A percentile compares a stretch with the other conserved stretches of the same genome.
Evolutionary conservation across 92 coral and sea anemone species (phyloP).

Genomic region (Epizoanthus illoricatus): DNA sequence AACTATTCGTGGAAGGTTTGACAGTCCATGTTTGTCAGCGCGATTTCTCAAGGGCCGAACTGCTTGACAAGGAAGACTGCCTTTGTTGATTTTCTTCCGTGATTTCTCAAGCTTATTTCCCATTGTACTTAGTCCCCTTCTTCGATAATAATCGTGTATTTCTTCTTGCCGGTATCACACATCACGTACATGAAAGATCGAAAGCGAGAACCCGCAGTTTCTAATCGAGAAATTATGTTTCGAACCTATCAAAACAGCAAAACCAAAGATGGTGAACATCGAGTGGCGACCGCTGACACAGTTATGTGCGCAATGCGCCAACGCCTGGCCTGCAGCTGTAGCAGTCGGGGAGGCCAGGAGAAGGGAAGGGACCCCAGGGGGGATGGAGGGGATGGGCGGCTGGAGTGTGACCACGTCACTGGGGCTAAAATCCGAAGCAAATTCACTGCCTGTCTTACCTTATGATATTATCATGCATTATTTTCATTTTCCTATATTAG

Average conservation of each 20-base stretch:
- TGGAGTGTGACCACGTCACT: not conserved
- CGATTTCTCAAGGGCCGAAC: slow-evolving; percentile 63
- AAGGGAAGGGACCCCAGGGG: not conserved
- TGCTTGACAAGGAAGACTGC: slow-evolving; percentile 64
- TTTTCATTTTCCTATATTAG: too few relatives aligned
- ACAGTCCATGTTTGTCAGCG: slow-evolving; percentile 41
- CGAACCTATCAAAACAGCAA: not conserved
- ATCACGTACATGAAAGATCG: not conserved
- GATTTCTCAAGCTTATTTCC: slow-evolving; percentile 76
- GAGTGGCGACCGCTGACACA: not conserved
- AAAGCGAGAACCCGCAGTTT: not conserved
- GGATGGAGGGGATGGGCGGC: too few relatives aligned
- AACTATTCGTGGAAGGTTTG: slow-evolving; percentile 72
- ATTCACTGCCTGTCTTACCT: too few relatives aligned
- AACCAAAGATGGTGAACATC: not conserved
- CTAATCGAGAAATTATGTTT: not conserved
- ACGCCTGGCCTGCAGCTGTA: too few relatives aligned
- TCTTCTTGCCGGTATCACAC: not conserved
- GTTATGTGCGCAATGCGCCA: too few relatives aligned
- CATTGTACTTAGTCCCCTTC: slow-evolving; percentile 39
- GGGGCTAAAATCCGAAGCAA: too few relatives aligned
- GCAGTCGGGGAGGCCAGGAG: not conserved
- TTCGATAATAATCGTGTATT: not conserved
- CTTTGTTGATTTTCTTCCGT: slow-evolving; percentile 63
- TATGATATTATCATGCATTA: too few relatives aligned